Evolutionary conservation across 2,797 vertebrate species (phyloP).

Genomic region (Leptatherina wallacei): DNA sequence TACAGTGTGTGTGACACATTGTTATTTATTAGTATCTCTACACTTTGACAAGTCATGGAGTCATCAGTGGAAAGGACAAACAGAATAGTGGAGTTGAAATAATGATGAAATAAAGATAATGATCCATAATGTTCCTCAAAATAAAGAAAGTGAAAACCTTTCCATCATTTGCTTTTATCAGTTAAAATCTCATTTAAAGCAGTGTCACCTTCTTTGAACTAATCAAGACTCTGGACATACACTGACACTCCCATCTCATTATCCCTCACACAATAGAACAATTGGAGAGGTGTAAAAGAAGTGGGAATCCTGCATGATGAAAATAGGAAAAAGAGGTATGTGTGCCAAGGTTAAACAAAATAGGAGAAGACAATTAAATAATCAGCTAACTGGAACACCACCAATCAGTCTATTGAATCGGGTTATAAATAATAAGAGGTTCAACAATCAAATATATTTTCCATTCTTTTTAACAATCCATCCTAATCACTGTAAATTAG

Average conservation of each 20-base stretch:
- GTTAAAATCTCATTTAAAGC: constrained; percentile 4
- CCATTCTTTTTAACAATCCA: neutral
- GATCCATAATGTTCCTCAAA: neutral
- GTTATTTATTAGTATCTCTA: neutral
- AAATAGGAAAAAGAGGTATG: constrained; percentile 1
- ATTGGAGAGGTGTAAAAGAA: neutral
- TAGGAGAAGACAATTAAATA: neutral
- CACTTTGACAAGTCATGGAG: neutral
- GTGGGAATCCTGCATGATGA: neutral
- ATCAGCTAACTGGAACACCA: neutral
- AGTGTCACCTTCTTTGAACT: neutral
- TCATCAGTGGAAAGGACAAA: neutral
- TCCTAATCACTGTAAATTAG: neutral
- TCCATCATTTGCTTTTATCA: neutral
- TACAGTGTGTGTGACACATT: neutral
- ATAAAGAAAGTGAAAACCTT: neutral
- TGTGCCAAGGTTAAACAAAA: neutral
- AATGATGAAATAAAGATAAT: neutral
- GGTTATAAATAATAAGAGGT: neutral
- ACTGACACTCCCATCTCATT: neutral
- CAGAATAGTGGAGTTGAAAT: neutral
- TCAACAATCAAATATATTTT: neutral
- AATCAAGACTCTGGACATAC: constrained; percentile 2
- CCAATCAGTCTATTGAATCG: neutral
- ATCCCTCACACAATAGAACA: constrained; percentile 5